A percentile compares a stretch with the other conserved stretches of the same genome.
phyloP scores from a whole-genome alignment of 2,888 invertebrate species.

The Troilus luridus region DNA sequence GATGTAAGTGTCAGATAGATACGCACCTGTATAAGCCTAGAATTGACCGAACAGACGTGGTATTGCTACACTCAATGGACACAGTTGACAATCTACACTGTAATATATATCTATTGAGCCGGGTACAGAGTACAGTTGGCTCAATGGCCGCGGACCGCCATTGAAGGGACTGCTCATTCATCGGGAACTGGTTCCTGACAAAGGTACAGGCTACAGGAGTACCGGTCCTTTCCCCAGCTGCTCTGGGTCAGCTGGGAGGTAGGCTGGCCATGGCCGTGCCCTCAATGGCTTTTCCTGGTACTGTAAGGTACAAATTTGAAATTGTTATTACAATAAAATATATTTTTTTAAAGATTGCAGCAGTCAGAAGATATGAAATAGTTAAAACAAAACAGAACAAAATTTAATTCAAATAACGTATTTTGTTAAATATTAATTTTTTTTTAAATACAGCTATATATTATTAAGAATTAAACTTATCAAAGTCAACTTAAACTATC shows the following conservation, averaged over 20 bases:
- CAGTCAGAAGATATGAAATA: too few species aligned
- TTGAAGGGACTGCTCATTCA: not conserved
- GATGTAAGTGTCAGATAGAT: not conserved
- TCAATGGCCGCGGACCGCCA: not conserved
- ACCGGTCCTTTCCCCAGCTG: not conserved
- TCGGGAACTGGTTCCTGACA: not conserved
- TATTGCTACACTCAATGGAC: not conserved
- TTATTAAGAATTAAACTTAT: too few species aligned
- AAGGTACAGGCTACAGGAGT: not conserved
- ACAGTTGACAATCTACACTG: not conserved
- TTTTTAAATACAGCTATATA: too few species aligned
- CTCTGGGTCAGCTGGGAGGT: not conserved
- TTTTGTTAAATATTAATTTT: too few species aligned
- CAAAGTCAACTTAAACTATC: too few species aligned
- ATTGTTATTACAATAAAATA: too few species aligned
- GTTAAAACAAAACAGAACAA: too few species aligned
- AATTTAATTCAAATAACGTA: too few species aligned
- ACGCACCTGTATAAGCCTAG: not conserved
- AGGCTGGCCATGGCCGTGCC: fast-evolving
- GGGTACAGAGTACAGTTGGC: not conserved
- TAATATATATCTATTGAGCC: not conserved
- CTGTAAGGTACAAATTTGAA: too few species aligned
- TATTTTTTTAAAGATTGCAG: too few species aligned
- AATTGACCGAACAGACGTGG: not conserved
- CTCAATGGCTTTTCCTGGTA: not conserved